These are phyloP conservation scores for Spilosoma lubricipeda DNA, from an alignment of 2,888 invertebrate species.

Conservation along the genomic window DNA sequence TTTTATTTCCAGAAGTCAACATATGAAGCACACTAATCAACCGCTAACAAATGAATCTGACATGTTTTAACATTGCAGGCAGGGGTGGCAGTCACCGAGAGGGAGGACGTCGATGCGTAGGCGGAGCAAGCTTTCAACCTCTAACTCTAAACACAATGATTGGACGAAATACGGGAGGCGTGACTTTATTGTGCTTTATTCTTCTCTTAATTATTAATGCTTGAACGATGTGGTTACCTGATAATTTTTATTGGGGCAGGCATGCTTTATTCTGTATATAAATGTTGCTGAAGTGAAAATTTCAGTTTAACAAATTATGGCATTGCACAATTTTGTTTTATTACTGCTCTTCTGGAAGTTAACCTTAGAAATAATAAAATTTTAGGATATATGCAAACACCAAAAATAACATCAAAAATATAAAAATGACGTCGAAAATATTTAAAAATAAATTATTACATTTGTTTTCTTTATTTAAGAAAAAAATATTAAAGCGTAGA, in stretches of 20 bases:
- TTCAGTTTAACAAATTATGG: background rate
- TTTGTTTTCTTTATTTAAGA: too few species aligned
- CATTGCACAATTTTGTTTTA: background rate
- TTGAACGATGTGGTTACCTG: slow-evolving; percentile 38
- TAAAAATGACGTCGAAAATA: too few species aligned
- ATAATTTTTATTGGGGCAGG: slow-evolving; percentile 25
- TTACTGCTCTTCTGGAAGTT: too few species aligned
- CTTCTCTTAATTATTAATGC: slow-evolving; percentile 55
- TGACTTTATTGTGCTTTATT: slow-evolving; percentile 37
- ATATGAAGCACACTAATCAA: slow-evolving; percentile 46
- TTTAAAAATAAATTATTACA: too few species aligned
- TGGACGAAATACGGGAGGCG: slow-evolving; percentile 62
- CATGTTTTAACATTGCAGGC: slow-evolving; percentile 44
- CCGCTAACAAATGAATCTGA: slow-evolving; percentile 54
- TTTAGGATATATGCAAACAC: too few species aligned
- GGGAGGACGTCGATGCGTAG: slow-evolving; percentile 53
- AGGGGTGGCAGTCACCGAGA: slow-evolving; percentile 54
- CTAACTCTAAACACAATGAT: slow-evolving; percentile 49
- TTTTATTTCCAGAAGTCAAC: slow-evolving; percentile 28
- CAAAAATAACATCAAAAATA: too few species aligned
- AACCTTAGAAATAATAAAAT: too few species aligned
- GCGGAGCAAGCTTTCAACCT: slow-evolving; percentile 65
- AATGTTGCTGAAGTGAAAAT: background rate
- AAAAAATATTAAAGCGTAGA: too few species aligned
- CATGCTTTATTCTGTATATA: background rate